phyloP scores from a whole-genome alignment of 1,140 invertebrate genomes.

The Macrotrachela quadricornifera region DNA sequence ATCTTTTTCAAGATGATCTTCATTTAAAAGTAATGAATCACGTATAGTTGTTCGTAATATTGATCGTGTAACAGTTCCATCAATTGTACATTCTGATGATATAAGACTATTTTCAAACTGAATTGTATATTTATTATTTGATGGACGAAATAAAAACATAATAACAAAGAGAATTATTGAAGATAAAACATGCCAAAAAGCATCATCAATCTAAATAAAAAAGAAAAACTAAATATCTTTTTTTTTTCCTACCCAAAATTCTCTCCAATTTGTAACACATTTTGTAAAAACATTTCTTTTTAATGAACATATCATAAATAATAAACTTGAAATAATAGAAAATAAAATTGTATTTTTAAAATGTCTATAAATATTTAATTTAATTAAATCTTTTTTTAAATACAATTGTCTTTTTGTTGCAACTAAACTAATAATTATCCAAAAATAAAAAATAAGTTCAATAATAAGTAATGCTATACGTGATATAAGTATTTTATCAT shows the following conservation, averaged over 20 bases:
- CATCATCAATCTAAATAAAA: slow-evolving; percentile 46
- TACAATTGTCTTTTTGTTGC: slow-evolving; percentile 65
- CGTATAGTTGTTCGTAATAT: too few species aligned
- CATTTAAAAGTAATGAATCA: too few species aligned
- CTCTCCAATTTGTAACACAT: too few species aligned
- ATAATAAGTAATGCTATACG: slow-evolving; percentile 48
- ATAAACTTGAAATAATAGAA: slow-evolving; percentile 59
- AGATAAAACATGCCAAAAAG: slow-evolving; percentile 78
- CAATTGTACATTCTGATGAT: too few species aligned
- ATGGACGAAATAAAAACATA: slow-evolving; percentile 77
- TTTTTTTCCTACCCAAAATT: too few species aligned
- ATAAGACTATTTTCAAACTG: too few species aligned
- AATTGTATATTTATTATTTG: too few species aligned
- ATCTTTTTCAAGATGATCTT: too few species aligned
- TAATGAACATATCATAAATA: slow-evolving; percentile 76
- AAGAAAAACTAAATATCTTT: too few species aligned
- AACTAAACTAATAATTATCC: slow-evolving; percentile 55
- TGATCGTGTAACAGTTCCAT: too few species aligned
- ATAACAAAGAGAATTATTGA: slow-evolving; percentile 63
- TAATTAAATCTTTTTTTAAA: slow-evolving; percentile 50
- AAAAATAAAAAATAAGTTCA: slow-evolving; percentile 39
- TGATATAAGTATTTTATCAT: slow-evolving; percentile 45
- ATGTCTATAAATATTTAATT: slow-evolving; percentile 65
- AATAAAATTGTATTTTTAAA: slow-evolving; percentile 80
- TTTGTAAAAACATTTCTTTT: slow-evolving; percentile 42